Percentiles rank a stretch among this genome's conserved stretches.
Evolutionary conservation across 2,797 vertebrate genomes (phyloP).

Genomic region (Epinephelus coioides): DNA sequence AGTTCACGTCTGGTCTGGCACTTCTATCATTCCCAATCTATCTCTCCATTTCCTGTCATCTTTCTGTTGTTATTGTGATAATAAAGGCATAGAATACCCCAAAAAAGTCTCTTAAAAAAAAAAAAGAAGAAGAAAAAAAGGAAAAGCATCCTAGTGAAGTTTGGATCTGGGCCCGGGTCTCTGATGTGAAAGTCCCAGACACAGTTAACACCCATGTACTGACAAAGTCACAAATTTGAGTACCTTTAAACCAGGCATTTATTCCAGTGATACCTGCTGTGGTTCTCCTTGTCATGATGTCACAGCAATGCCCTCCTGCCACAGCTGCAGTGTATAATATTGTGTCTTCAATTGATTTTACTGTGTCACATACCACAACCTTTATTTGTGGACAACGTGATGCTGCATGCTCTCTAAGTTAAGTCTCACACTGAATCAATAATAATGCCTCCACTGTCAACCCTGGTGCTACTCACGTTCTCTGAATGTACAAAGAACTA

Average conservation of each 20-base stretch:
- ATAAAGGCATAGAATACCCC: no score
- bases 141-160: no score
- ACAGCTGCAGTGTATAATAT: conserved; percentile 13
- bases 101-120: no score
- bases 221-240: neutral
- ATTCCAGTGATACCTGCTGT: neutral
- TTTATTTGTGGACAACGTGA: conserved; percentile 8
- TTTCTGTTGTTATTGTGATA: no score
- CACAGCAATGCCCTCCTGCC: neutral
- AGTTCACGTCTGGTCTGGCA: no score
- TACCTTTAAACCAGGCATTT: neutral
- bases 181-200: no score
- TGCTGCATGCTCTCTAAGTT: conserved; percentile 14
- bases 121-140: no score
- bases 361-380: conserved; percentile 13
- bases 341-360: conserved; percentile 23
- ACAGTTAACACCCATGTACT: neutral
- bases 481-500: neutral
- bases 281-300: neutral
- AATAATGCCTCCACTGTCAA: conserved; percentile 10
- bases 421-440: conserved; percentile 6
- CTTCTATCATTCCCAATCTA: no score
- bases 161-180: no score
- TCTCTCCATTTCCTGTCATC: neutral
- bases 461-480: conserved; percentile 10